Base-by-base conservation (phyloP, 2,888 invertebrate species). In the Xiphydria camelus region DNA sequence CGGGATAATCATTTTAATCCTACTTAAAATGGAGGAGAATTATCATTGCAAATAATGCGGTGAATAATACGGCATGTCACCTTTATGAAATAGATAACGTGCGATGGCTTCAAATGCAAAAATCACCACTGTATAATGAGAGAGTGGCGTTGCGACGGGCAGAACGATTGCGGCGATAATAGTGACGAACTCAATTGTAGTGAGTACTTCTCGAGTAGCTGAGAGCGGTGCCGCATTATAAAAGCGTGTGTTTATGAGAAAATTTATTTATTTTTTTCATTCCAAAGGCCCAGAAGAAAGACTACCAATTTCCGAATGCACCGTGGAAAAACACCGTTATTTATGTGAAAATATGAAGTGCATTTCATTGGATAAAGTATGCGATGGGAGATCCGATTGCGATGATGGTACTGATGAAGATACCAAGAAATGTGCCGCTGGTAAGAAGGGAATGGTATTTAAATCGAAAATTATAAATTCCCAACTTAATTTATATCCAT, bases 341-440 rank as follows among this genome's bases (percentile, higher is more conserved):
- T 68, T 82, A 4, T 86, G 86, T 51, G 62, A 66, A 3, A 79
- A 78, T 23, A 64, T 66, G 6, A 77, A 76, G n/a, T 87, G 87
- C 57, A 73, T 87, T 15, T 54, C 71, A 1, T 48, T 82, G 2
- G 53, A 63, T 1, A 59, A 77, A 38, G 78, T 81, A 1, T 88
- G 88, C 57, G 79, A 87, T 62, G 77, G 74, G 0, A 70, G 64
- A 2, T 21, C 64, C 0, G 78, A 87, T 45, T 87, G 87, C 59
- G 73, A 77, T 0, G 86, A 87, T 72, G 75, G 73, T 21, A 83
- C 83, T 6, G 87, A 88, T 68, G 87, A 87, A 73, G 77, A 79
- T 31, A 56, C 61, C 0, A 56, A 55, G 0, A 80, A 81, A 41
- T 71, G 69, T 31, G 57, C 62, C 2, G 47, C 61, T 40, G 57